phyloP scores from a whole-genome alignment of 2,797 vertebrate species.

The Danio jaintianensis region DNA sequence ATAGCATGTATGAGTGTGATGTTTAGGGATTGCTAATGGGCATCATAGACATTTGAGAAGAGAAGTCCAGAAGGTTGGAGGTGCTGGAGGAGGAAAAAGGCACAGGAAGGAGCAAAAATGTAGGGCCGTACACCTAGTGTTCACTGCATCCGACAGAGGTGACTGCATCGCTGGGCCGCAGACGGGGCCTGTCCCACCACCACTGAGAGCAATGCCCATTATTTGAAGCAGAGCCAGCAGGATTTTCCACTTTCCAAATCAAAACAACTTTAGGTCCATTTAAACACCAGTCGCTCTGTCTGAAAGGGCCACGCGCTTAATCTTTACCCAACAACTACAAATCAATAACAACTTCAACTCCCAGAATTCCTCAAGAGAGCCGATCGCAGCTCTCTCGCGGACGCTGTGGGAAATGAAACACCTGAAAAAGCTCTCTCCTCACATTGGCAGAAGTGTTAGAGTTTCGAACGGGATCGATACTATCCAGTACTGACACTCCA shows the following conservation, averaged over 20 bases:
- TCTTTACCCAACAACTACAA: constrained; percentile 53
- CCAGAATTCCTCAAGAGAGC: constrained; percentile 48
- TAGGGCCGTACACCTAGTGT: constrained; percentile 57
- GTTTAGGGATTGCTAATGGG: constrained; percentile 53
- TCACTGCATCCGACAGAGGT: constrained; percentile 63
- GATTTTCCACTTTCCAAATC: constrained; percentile 67
- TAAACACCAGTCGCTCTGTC: constrained; percentile 60
- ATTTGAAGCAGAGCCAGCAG: constrained; percentile 64
- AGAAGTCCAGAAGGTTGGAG: background rate
- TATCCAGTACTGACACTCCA: constrained; percentile 56
- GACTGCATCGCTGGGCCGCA: constrained; percentile 54
- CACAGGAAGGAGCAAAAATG: constrained; percentile 5
- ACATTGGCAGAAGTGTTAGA: constrained; percentile 39
- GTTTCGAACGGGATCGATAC: constrained; percentile 58
- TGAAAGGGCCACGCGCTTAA: constrained; percentile 46
- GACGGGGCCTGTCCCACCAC: constrained; percentile 34
- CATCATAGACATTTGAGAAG: constrained; percentile 19
- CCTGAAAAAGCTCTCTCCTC: constrained; percentile 53
- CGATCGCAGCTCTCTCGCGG: constrained; percentile 13
- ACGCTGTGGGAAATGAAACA: constrained; percentile 34
- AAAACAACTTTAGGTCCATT: constrained; percentile 43
- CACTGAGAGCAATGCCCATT: constrained; percentile 62
- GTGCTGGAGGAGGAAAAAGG: constrained; percentile 33
- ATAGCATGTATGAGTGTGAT: constrained; percentile 34
- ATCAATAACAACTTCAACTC: constrained; percentile 53